These are phyloP conservation scores for Pimephales promelas DNA, from an alignment of 2,113 vertebrate genomes.

Conservation along the genomic window DNA sequence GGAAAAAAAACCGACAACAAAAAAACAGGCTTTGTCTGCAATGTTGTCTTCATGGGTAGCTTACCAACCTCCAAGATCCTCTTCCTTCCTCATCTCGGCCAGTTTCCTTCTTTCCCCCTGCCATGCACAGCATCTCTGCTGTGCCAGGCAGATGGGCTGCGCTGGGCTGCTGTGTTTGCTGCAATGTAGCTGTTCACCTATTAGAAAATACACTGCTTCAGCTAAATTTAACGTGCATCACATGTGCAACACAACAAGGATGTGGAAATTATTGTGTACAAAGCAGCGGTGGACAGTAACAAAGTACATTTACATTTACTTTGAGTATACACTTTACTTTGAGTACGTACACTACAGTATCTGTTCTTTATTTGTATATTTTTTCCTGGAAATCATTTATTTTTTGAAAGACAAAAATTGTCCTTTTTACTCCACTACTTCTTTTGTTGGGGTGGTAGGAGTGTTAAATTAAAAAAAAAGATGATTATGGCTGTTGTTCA, in stretches of 20 bases:
- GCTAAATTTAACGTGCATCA: neutral
- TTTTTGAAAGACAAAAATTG: too few relatives aligned
- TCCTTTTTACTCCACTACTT: too few relatives aligned
- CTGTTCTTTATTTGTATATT: too few relatives aligned
- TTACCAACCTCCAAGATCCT: neutral
- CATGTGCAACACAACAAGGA: neutral
- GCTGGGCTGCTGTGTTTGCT: conserved; percentile 24
- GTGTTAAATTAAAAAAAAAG: too few relatives aligned
- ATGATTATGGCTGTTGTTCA: too few relatives aligned
- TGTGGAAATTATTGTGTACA: neutral
- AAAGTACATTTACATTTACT: too few relatives aligned
- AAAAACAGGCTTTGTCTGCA: neutral
- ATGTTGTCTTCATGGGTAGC: neutral
- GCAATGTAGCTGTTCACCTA: conserved; percentile 22
- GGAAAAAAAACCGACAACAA: too few relatives aligned
- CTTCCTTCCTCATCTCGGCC: neutral
- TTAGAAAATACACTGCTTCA: neutral
- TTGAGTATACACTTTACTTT: too few relatives aligned
- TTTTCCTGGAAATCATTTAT: too few relatives aligned
- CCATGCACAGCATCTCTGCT: conserved; percentile 10
- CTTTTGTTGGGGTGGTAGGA: too few relatives aligned
- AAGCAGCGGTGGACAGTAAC: too few relatives aligned
- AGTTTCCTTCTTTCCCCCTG: conserved; percentile 2
- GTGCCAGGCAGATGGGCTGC: conserved; percentile 18
- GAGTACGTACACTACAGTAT: too few relatives aligned